Conservation (phyloP, 2,888 invertebrate species). For the Polydrusus tereticollis region DNA sequence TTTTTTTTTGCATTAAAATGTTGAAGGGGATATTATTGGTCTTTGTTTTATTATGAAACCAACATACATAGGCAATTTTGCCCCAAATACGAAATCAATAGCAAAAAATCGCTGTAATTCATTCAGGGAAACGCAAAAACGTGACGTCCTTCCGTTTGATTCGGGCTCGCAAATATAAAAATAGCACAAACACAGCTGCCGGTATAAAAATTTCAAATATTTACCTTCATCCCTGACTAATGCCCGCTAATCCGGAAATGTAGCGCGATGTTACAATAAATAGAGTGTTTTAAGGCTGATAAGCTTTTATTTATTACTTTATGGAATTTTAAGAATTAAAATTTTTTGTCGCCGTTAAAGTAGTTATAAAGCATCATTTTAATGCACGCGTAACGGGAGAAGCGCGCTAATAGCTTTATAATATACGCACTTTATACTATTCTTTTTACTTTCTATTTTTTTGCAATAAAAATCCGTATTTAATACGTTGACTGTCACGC, state of each 20-base stretch:
- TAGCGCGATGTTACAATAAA: conserved; percentile 9
- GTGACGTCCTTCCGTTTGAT: background rate
- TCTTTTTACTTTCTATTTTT: too few species aligned
- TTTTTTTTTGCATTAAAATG: too few species aligned
- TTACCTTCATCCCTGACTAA: conserved; percentile 13
- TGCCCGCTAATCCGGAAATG: conserved; percentile 21
- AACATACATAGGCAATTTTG: too few species aligned
- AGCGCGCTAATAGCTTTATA: too few species aligned
- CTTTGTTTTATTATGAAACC: too few species aligned
- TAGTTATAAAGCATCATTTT: too few species aligned
- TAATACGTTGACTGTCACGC: too few species aligned
- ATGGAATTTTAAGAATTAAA: background rate
- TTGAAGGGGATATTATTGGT: too few species aligned
- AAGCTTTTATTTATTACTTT: conserved; percentile 16
- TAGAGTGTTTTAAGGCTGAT: conserved; percentile 19
- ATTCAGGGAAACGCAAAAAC: background rate
- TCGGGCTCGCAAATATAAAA: conserved; percentile 3
- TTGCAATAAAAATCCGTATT: too few species aligned
- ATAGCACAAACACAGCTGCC: background rate
- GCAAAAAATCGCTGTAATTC: background rate
- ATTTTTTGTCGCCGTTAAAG: conserved; percentile 5
- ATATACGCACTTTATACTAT: too few species aligned
- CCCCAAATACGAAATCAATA: background rate
- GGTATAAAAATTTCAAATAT: conserved; percentile 21
- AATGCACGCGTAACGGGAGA: too few species aligned